phyloP scores from a whole-genome alignment of 2,888 invertebrate species.

The Carabus problematicus region DNA sequence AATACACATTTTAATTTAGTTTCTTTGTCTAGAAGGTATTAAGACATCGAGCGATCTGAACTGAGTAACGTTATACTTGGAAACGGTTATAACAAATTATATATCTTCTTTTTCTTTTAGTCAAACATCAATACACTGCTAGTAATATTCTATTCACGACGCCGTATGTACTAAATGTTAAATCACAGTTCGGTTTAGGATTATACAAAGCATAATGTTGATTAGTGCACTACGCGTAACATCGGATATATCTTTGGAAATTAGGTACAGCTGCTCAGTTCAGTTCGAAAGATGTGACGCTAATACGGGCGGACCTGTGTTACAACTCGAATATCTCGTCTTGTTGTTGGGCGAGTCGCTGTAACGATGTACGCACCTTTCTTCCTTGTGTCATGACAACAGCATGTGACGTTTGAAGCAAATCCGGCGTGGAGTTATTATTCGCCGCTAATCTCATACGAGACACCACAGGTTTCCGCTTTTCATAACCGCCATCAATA shows the following conservation, averaged over 20 bases:
- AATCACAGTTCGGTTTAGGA: no score
- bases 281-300: conserved; percentile 22
- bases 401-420: conserved; percentile 52
- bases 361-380: conserved; percentile 79
- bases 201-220: no score
- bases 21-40: no score
- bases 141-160: no score
- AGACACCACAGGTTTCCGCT: conserved; percentile 55
- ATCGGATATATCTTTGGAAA: no score
- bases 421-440: conserved; percentile 53
- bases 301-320: conserved; percentile 58
- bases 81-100: neutral
- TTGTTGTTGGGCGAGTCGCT: conserved; percentile 82
- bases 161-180: no score
- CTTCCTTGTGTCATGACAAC: conserved; percentile 81
- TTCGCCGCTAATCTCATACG: conserved; percentile 56
- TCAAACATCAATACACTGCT: neutral
- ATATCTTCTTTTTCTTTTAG: neutral
- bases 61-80: no score
- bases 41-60: no score
- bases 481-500: conserved; percentile 48
- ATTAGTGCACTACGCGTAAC: no score
- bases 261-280: conserved; percentile 3
- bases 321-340: conserved; percentile 93
- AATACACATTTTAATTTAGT: no score